These are phyloP conservation scores for Eidolon helvum DNA, from an alignment of 2,113 vertebrate species.

Conservation along the genomic window DNA sequence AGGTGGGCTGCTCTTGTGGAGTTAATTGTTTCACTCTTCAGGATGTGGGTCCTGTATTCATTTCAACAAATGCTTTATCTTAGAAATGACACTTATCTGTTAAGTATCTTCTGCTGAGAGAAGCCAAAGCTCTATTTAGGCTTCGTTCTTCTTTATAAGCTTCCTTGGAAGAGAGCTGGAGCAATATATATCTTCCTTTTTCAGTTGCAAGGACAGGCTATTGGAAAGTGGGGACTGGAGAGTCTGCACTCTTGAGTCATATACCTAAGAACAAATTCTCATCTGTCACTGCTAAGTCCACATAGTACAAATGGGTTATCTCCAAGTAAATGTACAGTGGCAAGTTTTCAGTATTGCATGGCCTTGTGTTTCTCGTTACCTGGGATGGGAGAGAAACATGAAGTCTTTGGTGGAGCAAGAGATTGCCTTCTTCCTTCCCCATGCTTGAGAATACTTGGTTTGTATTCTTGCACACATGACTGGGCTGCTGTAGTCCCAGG, in stretches of 20 bases:
- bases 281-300: not conserved
- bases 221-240: not conserved
- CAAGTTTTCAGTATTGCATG: rapidly evolving
- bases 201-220: not conserved
- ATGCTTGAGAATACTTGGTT: not conserved
- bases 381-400: not conserved
- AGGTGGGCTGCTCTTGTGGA: not conserved
- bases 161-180: not conserved
- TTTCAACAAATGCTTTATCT: constrained; percentile 9
- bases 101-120: not conserved
- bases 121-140: not conserved
- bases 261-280: not conserved
- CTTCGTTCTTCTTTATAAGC: not conserved
- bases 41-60: not conserved
- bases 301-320: not conserved
- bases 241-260: not conserved
- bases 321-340: not conserved
- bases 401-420: not conserved
- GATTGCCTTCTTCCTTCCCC: not conserved
- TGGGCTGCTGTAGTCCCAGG: not conserved
- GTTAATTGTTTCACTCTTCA: not conserved
- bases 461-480: not conserved
- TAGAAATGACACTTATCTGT: not conserved
- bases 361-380: not conserved
- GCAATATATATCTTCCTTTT: not conserved